phyloP scores from a whole-genome alignment of 1,140 invertebrate genomes.

The Thrips palmi region DNA sequence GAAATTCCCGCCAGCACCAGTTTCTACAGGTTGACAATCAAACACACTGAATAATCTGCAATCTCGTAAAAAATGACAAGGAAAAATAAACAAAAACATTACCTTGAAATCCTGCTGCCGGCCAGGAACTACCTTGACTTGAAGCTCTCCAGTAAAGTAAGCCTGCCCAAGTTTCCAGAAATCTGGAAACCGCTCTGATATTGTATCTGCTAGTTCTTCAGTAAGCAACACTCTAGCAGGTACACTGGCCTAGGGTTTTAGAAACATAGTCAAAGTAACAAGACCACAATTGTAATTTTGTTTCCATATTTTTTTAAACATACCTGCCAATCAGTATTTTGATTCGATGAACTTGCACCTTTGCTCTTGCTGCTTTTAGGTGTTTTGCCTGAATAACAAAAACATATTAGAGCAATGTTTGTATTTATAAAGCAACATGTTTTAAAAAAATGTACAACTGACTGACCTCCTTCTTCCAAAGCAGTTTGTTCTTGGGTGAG shows the following conservation, averaged over 20 bases:
- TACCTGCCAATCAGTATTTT: conserved; percentile 13
- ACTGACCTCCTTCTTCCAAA: conserved; percentile 19
- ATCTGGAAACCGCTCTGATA: conserved; percentile 55
- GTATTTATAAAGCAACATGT: not conserved
- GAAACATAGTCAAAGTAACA: not conserved
- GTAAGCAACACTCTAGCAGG: conserved; percentile 39
- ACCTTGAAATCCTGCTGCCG: conserved; percentile 56
- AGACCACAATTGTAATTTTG: not conserved
- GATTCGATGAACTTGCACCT: conserved; percentile 12
- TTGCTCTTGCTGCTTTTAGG: conserved; percentile 12
- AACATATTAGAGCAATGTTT: conserved; percentile 1
- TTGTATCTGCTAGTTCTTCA: conserved; percentile 49
- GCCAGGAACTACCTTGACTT: conserved; percentile 44
- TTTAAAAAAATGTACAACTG: not conserved
- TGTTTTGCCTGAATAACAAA: conserved; percentile 10
- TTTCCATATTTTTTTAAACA: conserved; percentile 3
- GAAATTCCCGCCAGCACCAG: conserved; percentile 47
- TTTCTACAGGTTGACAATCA: conserved; percentile 12
- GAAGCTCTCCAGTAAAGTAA: conserved; percentile 71
- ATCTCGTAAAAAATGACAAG: conserved; percentile 2
- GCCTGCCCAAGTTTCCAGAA: conserved; percentile 78
- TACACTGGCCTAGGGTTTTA: conserved; percentile 11
- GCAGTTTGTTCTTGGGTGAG: no score
- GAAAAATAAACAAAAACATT: conserved; percentile 10
- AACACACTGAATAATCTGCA: not conserved